Evolutionary conservation across 2,888 invertebrate genomes (phyloP).

Genomic region (Meiosimyza decipiens): DNA sequence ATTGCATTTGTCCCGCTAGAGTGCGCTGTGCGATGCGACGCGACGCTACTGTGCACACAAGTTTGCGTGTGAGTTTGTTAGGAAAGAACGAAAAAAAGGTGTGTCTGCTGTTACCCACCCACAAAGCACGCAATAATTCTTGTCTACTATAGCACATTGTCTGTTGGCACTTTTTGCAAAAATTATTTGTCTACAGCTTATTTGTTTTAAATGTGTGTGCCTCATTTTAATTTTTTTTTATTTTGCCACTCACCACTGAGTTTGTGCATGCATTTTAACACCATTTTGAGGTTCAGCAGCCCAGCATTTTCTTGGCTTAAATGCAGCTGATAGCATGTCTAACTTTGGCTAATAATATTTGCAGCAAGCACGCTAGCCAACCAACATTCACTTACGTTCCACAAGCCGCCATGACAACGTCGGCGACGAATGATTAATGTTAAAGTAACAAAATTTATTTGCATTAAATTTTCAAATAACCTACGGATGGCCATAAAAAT

Average conservation of each 20-base stretch:
- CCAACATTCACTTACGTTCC: conserved; percentile 12
- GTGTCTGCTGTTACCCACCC: too few relatives aligned
- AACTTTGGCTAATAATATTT: conserved; percentile 54
- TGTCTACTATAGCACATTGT: not conserved
- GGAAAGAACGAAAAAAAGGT: too few relatives aligned
- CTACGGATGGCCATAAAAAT: conserved; percentile 11
- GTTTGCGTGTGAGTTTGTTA: too few relatives aligned
- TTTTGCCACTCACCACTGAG: not conserved
- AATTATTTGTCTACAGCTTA: conserved; percentile 21
- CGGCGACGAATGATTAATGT: conserved; percentile 44
- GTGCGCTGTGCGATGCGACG: too few relatives aligned
- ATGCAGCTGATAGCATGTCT: conserved; percentile 19
- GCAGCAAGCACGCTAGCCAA: conserved; percentile 59
- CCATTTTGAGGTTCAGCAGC: conserved; percentile 11
- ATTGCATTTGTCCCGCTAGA: not conserved
- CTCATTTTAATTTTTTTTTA: conserved; percentile 10
- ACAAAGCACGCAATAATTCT: not conserved
- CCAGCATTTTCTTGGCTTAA: not conserved
- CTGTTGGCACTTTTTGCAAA: conserved; percentile 15
- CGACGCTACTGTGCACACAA: too few relatives aligned
- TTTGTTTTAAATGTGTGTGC: conserved; percentile 19
- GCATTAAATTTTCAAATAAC: conserved; percentile 45
- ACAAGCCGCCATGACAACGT: too few relatives aligned
- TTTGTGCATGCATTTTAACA: conserved; percentile 32
- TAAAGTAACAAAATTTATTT: conserved; percentile 46